These are phyloP conservation scores for Asteroscopus sphinx DNA, from an alignment of 2,888 invertebrate species.

Conservation along the genomic window DNA sequence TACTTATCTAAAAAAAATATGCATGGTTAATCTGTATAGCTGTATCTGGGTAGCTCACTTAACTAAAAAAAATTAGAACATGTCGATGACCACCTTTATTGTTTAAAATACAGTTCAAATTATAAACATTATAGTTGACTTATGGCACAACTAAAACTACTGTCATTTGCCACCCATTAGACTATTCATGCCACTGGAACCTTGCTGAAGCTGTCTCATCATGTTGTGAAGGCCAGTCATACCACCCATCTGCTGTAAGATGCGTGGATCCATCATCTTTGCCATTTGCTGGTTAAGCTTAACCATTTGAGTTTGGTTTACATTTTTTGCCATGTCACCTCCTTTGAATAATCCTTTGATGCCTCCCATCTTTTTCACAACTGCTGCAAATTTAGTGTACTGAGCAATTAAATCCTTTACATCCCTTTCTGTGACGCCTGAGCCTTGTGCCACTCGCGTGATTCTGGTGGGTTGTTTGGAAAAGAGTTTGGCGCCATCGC, in stretches of 20 bases:
- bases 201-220: conserved; percentile 97
- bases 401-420: conserved; percentile 99
- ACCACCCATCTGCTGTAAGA: conserved; percentile 99
- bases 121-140: conserved; percentile 44
- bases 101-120: conserved; percentile 57
- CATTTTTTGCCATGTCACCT: conserved; percentile 99
- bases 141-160: conserved; percentile 59
- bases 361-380: conserved; percentile 99
- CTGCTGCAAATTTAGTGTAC: conserved; percentile 99
- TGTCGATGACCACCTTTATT: conserved; percentile 52
- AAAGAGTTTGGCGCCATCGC: conserved; percentile 98
- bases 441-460: conserved; percentile 96
- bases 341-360: conserved; percentile 99
- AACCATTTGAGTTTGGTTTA: conserved; percentile 99
- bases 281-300: conserved; percentile 99
- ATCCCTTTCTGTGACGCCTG: conserved; percentile 98
- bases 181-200: conserved; percentile 90
- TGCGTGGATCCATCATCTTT: conserved; percentile 99
- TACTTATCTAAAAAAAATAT: too few species aligned
- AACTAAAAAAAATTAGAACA: conserved; percentile 4
- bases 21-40: too few species aligned
- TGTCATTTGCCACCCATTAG: conserved; percentile 91
- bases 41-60: background rate
- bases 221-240: conserved; percentile 98
- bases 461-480: conserved; percentile 96